Percentiles rank a stretch among this genome's conserved stretches.
These are phyloP conservation scores for Drosophila greeni DNA, from an alignment of 2,888 invertebrate genomes.

Conservation along the genomic window DNA sequence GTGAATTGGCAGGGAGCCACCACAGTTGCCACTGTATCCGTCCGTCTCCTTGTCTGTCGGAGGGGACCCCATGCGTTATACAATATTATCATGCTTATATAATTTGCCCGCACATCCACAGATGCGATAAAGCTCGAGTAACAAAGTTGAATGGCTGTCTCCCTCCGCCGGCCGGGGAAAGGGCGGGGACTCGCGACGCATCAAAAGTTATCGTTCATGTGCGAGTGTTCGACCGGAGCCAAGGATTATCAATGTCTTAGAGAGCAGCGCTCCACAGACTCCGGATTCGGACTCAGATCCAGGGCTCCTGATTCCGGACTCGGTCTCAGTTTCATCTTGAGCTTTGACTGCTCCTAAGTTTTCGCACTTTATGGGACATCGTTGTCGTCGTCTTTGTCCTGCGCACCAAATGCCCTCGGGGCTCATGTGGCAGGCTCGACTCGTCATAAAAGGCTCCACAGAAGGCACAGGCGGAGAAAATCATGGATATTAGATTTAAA, in stretches of 20 bases:
- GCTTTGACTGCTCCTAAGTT: constrained; percentile 65
- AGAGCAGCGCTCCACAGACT: constrained; percentile 15
- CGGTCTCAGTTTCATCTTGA: constrained; percentile 32
- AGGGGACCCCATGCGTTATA: constrained; percentile 46
- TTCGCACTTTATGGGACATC: constrained; percentile 67
- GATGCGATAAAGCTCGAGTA: constrained; percentile 65
- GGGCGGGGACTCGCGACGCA: constrained; percentile 40
- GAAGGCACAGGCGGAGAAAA: constrained; percentile 9
- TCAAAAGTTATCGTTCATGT: constrained; percentile 66
- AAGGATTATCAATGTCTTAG: constrained; percentile 71
- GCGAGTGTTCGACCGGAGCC: constrained; percentile 46
- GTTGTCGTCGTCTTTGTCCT: constrained; percentile 22
- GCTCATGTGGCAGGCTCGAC: constrained; percentile 59
- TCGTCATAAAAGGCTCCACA: constrained; percentile 61
- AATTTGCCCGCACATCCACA: constrained; percentile 51
- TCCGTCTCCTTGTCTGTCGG: background rate
- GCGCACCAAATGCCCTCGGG: constrained; percentile 60
- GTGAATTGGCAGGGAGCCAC: constrained; percentile 50
- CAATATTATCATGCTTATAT: constrained; percentile 68
- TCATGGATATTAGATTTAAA: background rate
- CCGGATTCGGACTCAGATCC: constrained; percentile 1
- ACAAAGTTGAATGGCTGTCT: constrained; percentile 65
- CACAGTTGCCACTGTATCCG: constrained; percentile 25
- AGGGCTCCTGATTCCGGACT: constrained; percentile 22
- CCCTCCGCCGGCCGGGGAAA: constrained; percentile 29